phyloP scores from a whole-genome alignment of 2,797 vertebrate genomes.

The Crocidura indochinensis region DNA sequence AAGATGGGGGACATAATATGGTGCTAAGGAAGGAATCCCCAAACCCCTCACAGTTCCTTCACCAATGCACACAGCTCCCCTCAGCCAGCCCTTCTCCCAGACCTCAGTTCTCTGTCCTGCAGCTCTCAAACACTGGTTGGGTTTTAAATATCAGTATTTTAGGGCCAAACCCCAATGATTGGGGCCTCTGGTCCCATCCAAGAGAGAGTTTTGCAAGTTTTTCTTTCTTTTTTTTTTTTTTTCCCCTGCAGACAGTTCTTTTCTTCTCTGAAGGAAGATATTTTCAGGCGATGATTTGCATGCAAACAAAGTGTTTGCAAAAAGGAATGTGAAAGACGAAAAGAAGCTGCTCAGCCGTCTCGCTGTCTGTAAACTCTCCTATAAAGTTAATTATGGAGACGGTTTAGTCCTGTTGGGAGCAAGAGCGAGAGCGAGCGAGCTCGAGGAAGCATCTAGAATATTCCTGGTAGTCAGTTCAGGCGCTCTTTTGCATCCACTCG shows the following conservation, averaged over 20 bases:
- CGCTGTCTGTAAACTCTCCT: slow-evolving; percentile 77
- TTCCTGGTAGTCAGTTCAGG: slow-evolving; percentile 70
- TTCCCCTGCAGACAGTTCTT: neutral
- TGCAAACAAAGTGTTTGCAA: slow-evolving; percentile 82
- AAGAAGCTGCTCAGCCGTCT: slow-evolving; percentile 70
- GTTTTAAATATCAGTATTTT: too few relatives aligned
- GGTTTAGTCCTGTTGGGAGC: slow-evolving; percentile 68
- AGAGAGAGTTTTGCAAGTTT: too few relatives aligned
- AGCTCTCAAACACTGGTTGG: too few relatives aligned
- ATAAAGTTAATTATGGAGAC: slow-evolving; percentile 86
- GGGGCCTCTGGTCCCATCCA: too few relatives aligned
- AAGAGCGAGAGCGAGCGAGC: slow-evolving; percentile 62
- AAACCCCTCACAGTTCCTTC: neutral
- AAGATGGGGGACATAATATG: neutral
- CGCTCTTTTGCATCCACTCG: slow-evolving; percentile 74
- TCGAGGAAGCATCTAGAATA: slow-evolving; percentile 68
- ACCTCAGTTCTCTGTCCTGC: too few relatives aligned
- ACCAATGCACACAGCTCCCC: neutral
- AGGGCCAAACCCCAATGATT: too few relatives aligned
- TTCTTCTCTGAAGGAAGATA: slow-evolving; percentile 11
- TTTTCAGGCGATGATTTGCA: slow-evolving; percentile 78
- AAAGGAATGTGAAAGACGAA: slow-evolving; percentile 89
- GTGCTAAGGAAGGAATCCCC: neutral
- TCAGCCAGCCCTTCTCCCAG: too few relatives aligned
- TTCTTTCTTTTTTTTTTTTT: too few relatives aligned